Evolutionary conservation across 2,888 invertebrate genomes (phyloP), one percentile per base, ranked within the genome.

Genomic region (Heliothis peltigera): DNA sequence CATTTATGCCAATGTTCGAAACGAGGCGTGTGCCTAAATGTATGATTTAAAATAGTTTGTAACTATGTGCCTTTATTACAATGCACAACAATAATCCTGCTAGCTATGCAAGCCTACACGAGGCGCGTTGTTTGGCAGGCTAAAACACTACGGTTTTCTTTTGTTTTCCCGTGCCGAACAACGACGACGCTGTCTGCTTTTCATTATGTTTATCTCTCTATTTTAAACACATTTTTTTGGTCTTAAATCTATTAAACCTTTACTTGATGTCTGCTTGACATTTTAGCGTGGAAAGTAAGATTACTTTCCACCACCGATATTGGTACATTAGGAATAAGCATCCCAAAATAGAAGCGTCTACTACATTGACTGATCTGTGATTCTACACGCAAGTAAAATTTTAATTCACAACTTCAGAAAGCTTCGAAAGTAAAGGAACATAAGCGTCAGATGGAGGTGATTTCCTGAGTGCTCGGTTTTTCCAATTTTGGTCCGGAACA

Each of bases 401-500:
- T 68, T 64, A 51, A 68, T 56, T 42, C 56, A 44, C 25, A 19
- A 22, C 32, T 35, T 47, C 25, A 57, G 35, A 15, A 19, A 28
- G 32, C n/a, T 22, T 32, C 39, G 28, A 43, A 70, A 64, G 56
- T 75, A 70, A 64, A 70, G 10, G 28, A 53, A 56, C 48, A 32
- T 19, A 42, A 64, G 52, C 42, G 32, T 48, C 64, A 64, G 59
- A 75, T 64, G 59, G 48, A 32, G 39, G 52, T 75, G 57, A 73
- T 73, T 73, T 73, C 70, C 71, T 70, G 56, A 64, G 75, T 60
- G 64, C 72, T 60, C 28, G 28, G 64, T 70, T 56, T 75, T 75
- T 47, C 60, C 64, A 53, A 73, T 75, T 73, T 60, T 60, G 55
- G 64, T 53, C 17, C 75, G 55, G 56, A 64, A 70, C 64, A 70